phyloP scores from a whole-genome alignment of 2,888 invertebrate species.

The Autographa pulchrina region DNA sequence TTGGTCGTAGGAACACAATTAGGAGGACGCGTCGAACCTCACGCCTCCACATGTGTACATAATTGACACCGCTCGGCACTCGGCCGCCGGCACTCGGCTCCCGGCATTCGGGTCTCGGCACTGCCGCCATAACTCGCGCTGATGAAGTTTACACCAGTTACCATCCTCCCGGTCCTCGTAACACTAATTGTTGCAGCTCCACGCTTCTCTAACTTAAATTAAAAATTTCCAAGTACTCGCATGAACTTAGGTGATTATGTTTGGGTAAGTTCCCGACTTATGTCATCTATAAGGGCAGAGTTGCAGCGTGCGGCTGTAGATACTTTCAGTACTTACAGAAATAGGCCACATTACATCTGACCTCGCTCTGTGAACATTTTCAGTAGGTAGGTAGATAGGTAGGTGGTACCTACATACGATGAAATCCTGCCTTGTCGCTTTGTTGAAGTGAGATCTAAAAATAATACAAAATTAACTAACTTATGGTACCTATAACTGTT shows the following conservation, averaged over 20 bases:
- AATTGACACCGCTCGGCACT: constrained; percentile 13
- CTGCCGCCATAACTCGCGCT: constrained; percentile 21
- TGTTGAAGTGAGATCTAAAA: background rate
- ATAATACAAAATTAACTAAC: background rate
- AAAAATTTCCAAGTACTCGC: constrained; percentile 26
- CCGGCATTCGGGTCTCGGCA: background rate
- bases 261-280: constrained; percentile 34
- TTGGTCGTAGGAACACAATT: constrained; percentile 13
- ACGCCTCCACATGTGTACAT: background rate
- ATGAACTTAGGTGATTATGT: constrained; percentile 46
- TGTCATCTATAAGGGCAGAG: constrained; percentile 34
- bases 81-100: background rate
- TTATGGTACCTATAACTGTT: too few relatives aligned
- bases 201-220: constrained; percentile 39
- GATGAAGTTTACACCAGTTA: constrained; percentile 32
- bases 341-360: constrained; percentile 1
- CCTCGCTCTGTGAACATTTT: background rate
- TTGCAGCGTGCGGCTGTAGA: constrained; percentile 1
- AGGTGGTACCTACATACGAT: background rate
- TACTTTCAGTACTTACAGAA: constrained; percentile 23
- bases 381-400: too few relatives aligned
- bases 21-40: constrained; percentile 1
- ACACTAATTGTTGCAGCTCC: constrained; percentile 25
- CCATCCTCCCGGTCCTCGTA: constrained; percentile 3
- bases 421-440: constrained; percentile 3